Evolutionary conservation across 2,888 invertebrate species (phyloP).

Genomic region (Campaea margaritaria): DNA sequence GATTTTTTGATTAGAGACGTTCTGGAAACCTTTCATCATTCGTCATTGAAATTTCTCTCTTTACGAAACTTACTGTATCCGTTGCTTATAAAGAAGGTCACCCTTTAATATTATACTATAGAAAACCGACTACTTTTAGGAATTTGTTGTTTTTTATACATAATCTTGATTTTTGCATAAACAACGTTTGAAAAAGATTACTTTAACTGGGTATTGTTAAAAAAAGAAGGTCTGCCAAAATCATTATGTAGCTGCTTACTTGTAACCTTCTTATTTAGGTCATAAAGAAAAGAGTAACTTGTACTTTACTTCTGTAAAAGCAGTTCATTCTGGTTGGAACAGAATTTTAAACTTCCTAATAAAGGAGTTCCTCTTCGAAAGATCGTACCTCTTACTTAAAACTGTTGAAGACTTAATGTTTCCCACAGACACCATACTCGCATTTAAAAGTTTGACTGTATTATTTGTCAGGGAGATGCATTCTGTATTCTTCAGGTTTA

Average conservation of each 20-base stretch:
- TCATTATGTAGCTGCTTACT: too few relatives aligned
- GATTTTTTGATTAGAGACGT: conserved; percentile 9
- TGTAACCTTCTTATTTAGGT: background rate
- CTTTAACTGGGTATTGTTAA: too few relatives aligned
- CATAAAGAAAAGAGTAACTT: background rate
- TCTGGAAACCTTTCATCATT: conserved; percentile 1
- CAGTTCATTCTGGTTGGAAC: conserved; percentile 12
- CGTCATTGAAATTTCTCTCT: too few relatives aligned
- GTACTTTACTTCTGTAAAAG: background rate
- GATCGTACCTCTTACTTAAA: conserved; percentile 16
- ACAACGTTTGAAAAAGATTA: too few relatives aligned
- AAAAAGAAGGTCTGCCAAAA: too few relatives aligned
- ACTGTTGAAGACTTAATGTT: conserved; percentile 6
- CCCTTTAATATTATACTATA: too few relatives aligned
- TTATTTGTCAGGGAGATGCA: conserved; percentile 4
- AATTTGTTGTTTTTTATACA: too few relatives aligned
- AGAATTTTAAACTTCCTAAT: conserved; percentile 5
- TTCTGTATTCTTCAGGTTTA: background rate
- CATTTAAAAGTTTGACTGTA: conserved; percentile 2
- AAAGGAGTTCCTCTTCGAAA: conserved; percentile 11
- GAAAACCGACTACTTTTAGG: too few relatives aligned
- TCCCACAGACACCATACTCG: conserved; percentile 10
- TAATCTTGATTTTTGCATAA: too few relatives aligned
- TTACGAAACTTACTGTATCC: too few relatives aligned
- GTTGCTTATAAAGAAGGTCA: too few relatives aligned